These are phyloP conservation scores for Trichogramma pretiosum DNA, from an alignment of 1,140 invertebrate species.

Conservation along the genomic window DNA sequence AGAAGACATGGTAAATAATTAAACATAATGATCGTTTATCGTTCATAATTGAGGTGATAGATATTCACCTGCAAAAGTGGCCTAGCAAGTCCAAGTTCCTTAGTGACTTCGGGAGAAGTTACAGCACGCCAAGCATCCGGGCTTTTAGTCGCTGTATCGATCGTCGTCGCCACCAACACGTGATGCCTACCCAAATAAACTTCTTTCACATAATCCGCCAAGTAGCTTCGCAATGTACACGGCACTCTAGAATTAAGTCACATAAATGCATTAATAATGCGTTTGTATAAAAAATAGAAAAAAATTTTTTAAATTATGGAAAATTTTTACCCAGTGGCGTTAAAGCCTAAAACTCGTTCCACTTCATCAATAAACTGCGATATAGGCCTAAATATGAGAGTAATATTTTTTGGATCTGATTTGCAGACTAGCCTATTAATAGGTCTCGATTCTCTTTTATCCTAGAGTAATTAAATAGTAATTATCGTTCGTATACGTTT, in stretches of 20 bases:
- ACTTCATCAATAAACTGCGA: conserved; percentile 70
- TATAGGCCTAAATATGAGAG: conserved; percentile 64
- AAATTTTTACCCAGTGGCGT: conserved; percentile 49
- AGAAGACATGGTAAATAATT: too few relatives aligned
- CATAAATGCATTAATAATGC: not conserved
- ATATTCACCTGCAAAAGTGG: conserved; percentile 64
- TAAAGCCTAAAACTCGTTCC: conserved; percentile 56
- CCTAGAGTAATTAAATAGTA: too few relatives aligned
- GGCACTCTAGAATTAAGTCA: conserved; percentile 32
- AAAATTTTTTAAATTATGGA: too few relatives aligned
- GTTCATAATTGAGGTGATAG: too few relatives aligned
- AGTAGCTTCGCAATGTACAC: conserved; percentile 63
- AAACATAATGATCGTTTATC: too few relatives aligned
- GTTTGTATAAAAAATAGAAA: conserved; percentile 9
- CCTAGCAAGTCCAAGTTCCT: conserved; percentile 51
- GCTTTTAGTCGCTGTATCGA: conserved; percentile 62
- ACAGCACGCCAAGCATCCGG: conserved; percentile 65
- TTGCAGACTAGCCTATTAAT: conserved; percentile 59
- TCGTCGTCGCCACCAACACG: conserved; percentile 50
- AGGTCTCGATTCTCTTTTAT: conserved; percentile 27
- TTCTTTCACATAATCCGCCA: conserved; percentile 68
- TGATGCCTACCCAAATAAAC: conserved; percentile 56
- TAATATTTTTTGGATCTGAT: conserved; percentile 67
- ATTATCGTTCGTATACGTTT: too few relatives aligned
- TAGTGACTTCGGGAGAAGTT: conserved; percentile 58